phyloP scores from a whole-genome alignment of 2,113 vertebrate species.

The Entelurus aequoreus region DNA sequence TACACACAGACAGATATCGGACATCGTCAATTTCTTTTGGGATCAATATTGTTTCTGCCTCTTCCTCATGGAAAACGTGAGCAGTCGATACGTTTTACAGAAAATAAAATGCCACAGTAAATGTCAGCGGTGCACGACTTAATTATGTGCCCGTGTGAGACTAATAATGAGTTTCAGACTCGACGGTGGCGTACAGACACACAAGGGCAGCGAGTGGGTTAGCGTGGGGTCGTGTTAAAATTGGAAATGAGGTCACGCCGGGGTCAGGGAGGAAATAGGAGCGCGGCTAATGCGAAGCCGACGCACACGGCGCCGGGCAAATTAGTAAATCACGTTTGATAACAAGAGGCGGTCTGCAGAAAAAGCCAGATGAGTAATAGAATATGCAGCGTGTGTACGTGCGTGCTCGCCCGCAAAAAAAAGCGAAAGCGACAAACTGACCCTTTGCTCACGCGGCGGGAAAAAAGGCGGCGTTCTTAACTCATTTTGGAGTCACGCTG shows the following conservation, averaged over 20 bases:
- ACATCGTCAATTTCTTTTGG: not conserved
- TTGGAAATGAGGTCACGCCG: slow-evolving; percentile 23
- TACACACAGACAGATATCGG: too few relatives aligned
- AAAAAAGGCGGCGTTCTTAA: slow-evolving; percentile 8
- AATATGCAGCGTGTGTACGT: slow-evolving; percentile 13
- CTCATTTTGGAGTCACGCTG: slow-evolving; percentile 17
- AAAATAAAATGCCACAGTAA: slow-evolving; percentile 3
- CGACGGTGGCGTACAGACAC: not conserved
- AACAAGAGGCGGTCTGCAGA: slow-evolving; percentile 7
- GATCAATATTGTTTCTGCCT: not conserved
- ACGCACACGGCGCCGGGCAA: slow-evolving; percentile 5
- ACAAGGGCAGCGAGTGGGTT: not conserved
- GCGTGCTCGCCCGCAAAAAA: slow-evolving; percentile 39
- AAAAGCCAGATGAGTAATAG: slow-evolving; percentile 32
- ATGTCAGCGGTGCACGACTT: not conserved
- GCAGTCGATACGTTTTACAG: not conserved
- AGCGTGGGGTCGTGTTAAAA: not conserved
- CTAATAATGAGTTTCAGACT: slow-evolving; percentile 8
- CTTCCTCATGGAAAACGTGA: not conserved
- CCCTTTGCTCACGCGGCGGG: slow-evolving; percentile 18
- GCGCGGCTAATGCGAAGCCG: not conserved
- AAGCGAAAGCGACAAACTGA: slow-evolving; percentile 42
- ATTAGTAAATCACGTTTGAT: slow-evolving; percentile 6
- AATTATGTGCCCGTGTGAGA: not conserved
- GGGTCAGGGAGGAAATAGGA: slow-evolving; percentile 3